These are phyloP conservation scores for Herpetotheres cachinnans DNA, from an alignment of 2,113 vertebrate species.

Conservation along the genomic window DNA sequence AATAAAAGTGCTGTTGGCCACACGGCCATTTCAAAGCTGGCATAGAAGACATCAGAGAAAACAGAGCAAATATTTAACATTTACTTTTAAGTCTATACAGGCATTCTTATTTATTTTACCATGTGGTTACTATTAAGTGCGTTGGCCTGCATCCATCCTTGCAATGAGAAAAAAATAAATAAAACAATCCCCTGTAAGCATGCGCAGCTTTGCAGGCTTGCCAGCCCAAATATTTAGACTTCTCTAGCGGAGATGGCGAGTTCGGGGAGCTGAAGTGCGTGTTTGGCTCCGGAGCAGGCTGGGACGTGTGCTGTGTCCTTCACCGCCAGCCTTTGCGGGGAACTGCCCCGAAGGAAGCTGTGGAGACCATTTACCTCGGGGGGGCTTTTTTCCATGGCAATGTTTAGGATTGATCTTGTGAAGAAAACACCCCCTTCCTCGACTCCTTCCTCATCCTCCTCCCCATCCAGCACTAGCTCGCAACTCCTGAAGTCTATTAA, in stretches of 20 bases:
- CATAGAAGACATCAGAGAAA: conserved; percentile 8
- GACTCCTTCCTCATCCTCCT: neutral
- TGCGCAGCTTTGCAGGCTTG: conserved; percentile 44
- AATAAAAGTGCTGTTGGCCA: neutral
- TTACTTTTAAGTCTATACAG: conserved; percentile 52
- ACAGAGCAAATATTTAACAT: conserved; percentile 47
- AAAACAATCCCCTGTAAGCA: neutral
- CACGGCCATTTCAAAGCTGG: conserved; percentile 23
- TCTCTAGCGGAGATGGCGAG: neutral
- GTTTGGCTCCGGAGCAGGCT: neutral
- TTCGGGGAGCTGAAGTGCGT: neutral
- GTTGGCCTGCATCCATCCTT: conserved; percentile 41
- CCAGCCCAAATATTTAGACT: conserved; percentile 63
- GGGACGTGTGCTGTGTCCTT: neutral
- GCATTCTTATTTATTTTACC: conserved; percentile 65
- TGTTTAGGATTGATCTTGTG: neutral
- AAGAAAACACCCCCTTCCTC: neutral
- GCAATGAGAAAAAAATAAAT: neutral
- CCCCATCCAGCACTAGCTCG: rapidly evolving
- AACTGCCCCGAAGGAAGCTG: neutral
- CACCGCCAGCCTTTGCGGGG: neutral
- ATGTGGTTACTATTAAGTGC: conserved; percentile 67
- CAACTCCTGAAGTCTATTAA: neutral
- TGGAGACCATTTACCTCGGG: rapidly evolving
- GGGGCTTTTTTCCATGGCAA: neutral